A percentile compares a stretch with the other conserved stretches of the same genome.
phyloP scores from a whole-genome alignment of 2,797 vertebrate genomes.

The Sebastes glaucus region DNA sequence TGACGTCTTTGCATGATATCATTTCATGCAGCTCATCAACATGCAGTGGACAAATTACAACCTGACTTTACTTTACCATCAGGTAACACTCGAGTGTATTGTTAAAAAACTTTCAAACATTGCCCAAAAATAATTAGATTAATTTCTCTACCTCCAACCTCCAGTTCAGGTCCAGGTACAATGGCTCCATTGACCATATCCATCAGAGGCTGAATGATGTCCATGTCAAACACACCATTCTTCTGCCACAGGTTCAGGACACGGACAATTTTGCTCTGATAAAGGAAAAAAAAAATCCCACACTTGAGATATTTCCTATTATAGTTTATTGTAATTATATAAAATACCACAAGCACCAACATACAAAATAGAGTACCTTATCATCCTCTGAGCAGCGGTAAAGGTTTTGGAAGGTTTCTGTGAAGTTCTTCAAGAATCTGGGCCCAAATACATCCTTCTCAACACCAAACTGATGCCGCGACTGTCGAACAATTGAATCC shows the following conservation, averaged over 20 bases:
- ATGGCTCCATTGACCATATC: constrained; percentile 90
- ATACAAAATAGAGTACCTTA: constrained; percentile 82
- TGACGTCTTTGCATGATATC: neutral
- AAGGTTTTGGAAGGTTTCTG: constrained; percentile 95
- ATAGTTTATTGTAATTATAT: neutral
- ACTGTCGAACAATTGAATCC: constrained; percentile 97
- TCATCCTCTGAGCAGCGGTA: constrained; percentile 95
- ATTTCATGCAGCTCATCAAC: neutral
- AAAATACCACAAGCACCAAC: neutral
- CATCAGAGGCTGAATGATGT: constrained; percentile 94
- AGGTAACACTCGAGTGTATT: neutral
- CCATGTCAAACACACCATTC: constrained; percentile 97
- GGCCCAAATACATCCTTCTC: constrained; percentile 98
- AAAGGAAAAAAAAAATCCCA: neutral
- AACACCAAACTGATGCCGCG: constrained; percentile 97
- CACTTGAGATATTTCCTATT: neutral
- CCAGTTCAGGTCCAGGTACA: constrained; percentile 54
- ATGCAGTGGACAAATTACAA: neutral
- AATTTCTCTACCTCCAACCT: constrained; percentile 52
- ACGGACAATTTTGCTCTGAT: constrained; percentile 94
- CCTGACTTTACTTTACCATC: neutral
- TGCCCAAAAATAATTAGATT: neutral
- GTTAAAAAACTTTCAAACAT: neutral
- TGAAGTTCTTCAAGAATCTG: constrained; percentile 96
- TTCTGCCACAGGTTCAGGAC: constrained; percentile 99